A percentile compares a stretch with the other conserved stretches of the same genome.
phyloP scores from a whole-genome alignment of 2,888 invertebrate species.

The Ferdinandea cuprea region DNA sequence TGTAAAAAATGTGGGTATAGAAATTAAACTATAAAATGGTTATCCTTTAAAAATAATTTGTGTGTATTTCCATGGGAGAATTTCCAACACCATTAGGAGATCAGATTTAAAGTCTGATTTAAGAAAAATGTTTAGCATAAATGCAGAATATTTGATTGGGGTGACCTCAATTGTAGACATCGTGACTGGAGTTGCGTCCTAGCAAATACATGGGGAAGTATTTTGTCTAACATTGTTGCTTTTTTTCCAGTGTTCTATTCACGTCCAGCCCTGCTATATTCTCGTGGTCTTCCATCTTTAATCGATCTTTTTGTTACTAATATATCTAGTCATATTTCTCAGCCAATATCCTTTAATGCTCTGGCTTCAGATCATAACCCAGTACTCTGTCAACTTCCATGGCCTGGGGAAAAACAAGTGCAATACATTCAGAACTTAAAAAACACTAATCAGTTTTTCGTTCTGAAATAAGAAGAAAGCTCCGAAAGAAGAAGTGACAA shows the following conservation, averaged over 20 bases:
- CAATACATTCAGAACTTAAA: neutral
- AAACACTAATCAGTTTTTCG: neutral
- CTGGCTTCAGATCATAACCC: neutral
- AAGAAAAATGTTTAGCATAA: neutral
- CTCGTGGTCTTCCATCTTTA: neutral
- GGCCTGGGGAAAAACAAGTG: neutral
- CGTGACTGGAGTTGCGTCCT: constrained; percentile 11
- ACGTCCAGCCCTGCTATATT: neutral
- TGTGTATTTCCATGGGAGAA: constrained; percentile 20
- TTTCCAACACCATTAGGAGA: neutral
- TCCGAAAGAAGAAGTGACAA: neutral
- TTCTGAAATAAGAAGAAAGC: neutral
- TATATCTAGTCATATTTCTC: neutral
- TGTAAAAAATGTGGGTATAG: constrained; percentile 25
- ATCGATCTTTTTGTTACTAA: neutral
- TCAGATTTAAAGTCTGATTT: neutral
- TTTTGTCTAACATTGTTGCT: neutral
- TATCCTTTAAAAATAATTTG: constrained; percentile 3
- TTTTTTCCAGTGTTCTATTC: neutral
- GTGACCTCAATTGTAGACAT: constrained; percentile 37
- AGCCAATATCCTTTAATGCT: neutral
- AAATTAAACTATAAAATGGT: constrained; percentile 1
- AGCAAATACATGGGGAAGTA: constrained; percentile 5
- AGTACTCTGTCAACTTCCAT: neutral
- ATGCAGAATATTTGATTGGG: constrained; percentile 15